phyloP scores from a whole-genome alignment of 2,113 vertebrate genomes.

The Leptocoma aspasia region DNA sequence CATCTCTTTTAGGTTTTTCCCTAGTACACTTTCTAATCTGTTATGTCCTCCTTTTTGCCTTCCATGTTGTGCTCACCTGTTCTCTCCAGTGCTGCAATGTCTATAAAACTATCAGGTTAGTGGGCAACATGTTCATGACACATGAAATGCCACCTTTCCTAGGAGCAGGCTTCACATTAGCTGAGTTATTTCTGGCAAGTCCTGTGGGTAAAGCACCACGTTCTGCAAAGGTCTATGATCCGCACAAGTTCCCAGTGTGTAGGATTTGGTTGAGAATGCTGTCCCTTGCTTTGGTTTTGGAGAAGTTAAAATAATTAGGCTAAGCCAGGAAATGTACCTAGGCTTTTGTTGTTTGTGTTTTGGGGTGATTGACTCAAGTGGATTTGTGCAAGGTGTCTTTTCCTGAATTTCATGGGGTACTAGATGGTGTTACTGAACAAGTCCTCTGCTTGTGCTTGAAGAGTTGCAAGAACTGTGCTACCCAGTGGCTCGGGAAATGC shows the following conservation, averaged over 20 bases:
- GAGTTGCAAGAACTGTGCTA: neutral
- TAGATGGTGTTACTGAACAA: neutral
- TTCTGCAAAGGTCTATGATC: neutral
- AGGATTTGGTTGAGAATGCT: neutral
- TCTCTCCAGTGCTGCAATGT: neutral
- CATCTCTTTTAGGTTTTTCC: neutral
- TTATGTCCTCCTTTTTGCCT: rapidly evolving
- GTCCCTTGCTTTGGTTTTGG: neutral
- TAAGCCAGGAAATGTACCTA: neutral
- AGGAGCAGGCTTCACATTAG: neutral
- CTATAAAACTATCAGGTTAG: neutral
- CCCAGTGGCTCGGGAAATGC: rapidly evolving
- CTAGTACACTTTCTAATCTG: neutral
- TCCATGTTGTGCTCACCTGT: neutral
- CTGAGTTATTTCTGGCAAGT: neutral
- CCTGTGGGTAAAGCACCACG: neutral
- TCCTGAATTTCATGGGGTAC: neutral
- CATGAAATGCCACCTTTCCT: neutral
- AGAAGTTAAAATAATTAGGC: neutral
- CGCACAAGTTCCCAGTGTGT: neutral
- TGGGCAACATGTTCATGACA: neutral
- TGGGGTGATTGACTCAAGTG: neutral
- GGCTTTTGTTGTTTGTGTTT: neutral
- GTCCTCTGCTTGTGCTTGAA: neutral
- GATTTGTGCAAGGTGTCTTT: neutral